Base-by-base conservation (phyloP, 2,888 invertebrate genomes). In the Geophilus truncorum region DNA sequence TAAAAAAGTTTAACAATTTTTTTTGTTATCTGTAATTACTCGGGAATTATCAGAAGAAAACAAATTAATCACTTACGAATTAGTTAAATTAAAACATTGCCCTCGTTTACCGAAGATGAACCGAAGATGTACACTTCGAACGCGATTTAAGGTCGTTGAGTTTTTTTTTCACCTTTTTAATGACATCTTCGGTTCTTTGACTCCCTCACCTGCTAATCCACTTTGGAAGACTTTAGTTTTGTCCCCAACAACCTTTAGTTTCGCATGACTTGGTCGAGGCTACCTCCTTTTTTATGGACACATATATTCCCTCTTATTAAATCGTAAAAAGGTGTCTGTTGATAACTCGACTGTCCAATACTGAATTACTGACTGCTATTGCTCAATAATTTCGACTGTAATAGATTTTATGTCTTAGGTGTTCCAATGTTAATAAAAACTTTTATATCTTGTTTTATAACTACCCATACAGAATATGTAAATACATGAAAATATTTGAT, bases 301-400 rank as follows among this genome's bases (percentile, higher is more conserved):
- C 28, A 28, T 70, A 25, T 62, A n/a, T 70, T 70, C 28, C 70
- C 70, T 70, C 70, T 70, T 70, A 70, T 70, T 70, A 70, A 70
- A 70, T 28, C 28, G 28, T 70, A 70, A 70, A 70, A 28, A 25
- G 25, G 25, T 70, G n/a, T 70, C 12, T 28, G 70, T 70, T 70
- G 51, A 51, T 51, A 21, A 18, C 51, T n/a, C 2, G 18, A 51
- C 7, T 18, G 25, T 70, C 25, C n/a, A n/a, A n/a, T n/a, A n/a
- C n/a, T n/a, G 62, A 25, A 4, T 12, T 10, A 25, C 70, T 12
- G 5, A 15, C 70, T 4, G 3, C 23, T 23, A 70, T 70, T 70
- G 70, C 70, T n/a, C 15, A 70, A 70, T 70, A 70, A 70, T 25
- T 70, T 25, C 12, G 12, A 2, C 25, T 12, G 25, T 70, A 70